Evolutionary conservation across 2,113 vertebrate genomes (phyloP), one percentile per base, ranked within the genome.

Genomic region (Malurus elegans): DNA sequence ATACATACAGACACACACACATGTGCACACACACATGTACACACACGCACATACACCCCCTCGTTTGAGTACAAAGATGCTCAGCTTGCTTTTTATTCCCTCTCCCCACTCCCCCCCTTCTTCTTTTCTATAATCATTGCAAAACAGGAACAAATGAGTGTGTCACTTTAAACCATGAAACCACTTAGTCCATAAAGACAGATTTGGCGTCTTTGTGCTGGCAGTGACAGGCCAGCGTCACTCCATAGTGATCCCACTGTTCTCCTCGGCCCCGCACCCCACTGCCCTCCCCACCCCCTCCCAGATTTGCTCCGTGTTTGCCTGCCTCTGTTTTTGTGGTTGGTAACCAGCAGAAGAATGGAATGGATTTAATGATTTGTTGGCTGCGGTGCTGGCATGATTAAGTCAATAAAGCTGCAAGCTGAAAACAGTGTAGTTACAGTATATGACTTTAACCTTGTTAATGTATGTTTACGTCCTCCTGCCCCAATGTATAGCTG

Each of bases 311-410:
- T 84, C 80, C n/a, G 3, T 96, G 79, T 96, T 96, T 92, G 90
- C 95, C 75, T 95, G 91, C 92, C 93, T 96, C 92, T 96, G 93
- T 96, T 92, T 94, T 92, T 96, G 92, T 96, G 94, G 95, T 94
- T 93, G 93, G 95, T 95, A 96, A 96, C 96, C 94, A 96, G 96
- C 93, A 94, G 94, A 97, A 97, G 96, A 96, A 94, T 97, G 96
- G 96, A 97, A 97, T 97, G 94, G 96, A 97, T 97, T 95, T 96
- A 97, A 96, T 97, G 96, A 97, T 97, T 97, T 97, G 96, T 97
- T 97, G 96, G 94, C 97, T 94, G 95, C 58, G 14, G 93, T 93
- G 96, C 92, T 71, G 78, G 96, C 94, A 79, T 97, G 96, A 97
- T 96, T 96, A 97, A 97, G 96, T 97, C 96, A 96, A 97, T 97